These are phyloP conservation scores for Troglohyphantes excavatus DNA, from an alignment of 2,888 invertebrate genomes.

Conservation along the genomic window DNA sequence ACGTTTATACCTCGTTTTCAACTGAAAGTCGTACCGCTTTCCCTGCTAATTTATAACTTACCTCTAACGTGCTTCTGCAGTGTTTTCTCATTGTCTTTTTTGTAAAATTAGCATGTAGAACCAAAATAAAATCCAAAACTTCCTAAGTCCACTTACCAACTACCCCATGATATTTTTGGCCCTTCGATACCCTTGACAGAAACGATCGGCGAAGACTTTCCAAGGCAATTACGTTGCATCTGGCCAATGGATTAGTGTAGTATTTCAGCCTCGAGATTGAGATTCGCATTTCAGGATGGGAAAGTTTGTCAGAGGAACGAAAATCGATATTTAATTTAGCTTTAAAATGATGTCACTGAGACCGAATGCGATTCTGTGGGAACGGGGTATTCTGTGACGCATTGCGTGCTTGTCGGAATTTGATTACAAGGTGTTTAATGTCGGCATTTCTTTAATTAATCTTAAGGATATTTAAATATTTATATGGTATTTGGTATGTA, in stretches of 20 bases:
- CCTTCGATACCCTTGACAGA: neutral
- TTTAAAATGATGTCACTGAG: conserved; percentile 72
- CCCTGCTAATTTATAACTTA: too few species aligned
- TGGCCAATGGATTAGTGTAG: neutral
- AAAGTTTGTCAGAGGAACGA: neutral
- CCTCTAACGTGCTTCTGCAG: too few species aligned
- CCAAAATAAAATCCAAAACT: neutral
- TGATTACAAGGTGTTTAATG: conserved; percentile 24
- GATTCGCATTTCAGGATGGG: neutral
- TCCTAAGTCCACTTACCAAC: neutral
- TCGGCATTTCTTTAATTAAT: too few species aligned
- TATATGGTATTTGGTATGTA: too few species aligned
- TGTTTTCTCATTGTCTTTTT: too few species aligned
- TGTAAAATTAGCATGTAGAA: too few species aligned
- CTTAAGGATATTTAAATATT: too few species aligned
- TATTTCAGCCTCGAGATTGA: conserved; percentile 4
- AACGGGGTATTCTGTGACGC: conserved; percentile 15
- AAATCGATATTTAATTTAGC: conserved; percentile 75
- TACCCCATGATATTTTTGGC: too few species aligned
- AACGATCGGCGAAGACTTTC: neutral
- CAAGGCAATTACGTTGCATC: neutral
- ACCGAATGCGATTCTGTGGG: conserved; percentile 13
- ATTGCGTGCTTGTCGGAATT: conserved; percentile 25
- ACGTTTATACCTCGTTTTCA: too few species aligned
- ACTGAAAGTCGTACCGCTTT: too few species aligned